Evolutionary conservation across 2,888 invertebrate species (phyloP).

Genomic region (Chirona hameri): DNA sequence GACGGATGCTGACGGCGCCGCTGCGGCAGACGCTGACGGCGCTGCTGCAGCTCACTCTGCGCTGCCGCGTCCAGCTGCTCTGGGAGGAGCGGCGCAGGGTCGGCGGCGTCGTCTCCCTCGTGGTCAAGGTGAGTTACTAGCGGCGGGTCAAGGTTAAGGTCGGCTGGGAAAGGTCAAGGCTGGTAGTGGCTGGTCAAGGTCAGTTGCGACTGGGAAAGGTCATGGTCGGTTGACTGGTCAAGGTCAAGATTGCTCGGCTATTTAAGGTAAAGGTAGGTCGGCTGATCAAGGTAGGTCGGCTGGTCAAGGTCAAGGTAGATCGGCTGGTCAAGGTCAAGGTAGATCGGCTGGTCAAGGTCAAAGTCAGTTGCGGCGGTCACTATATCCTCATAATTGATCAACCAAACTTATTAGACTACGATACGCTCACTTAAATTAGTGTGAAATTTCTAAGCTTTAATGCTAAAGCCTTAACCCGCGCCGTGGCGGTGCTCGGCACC

Average conservation of each 20-base stretch:
- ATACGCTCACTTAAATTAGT: no score
- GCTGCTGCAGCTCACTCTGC: conserved; percentile 13
- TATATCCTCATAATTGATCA: no score
- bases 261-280: neutral
- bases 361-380: no score
- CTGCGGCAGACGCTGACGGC: neutral
- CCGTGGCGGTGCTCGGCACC: no score
- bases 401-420: no score
- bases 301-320: neutral
- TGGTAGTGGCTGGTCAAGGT: conserved; percentile 55
- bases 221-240: neutral
- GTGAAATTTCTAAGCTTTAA: no score
- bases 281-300: neutral
- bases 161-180: no score
- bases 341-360: no score
- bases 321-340: no score
- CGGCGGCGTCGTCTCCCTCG: conserved; percentile 87
- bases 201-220: conserved; percentile 31
- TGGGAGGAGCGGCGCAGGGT: conserved; percentile 87
- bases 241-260: neutral
- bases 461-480: no score
- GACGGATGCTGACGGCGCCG: neutral
- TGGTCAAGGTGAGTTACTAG: conserved; percentile 57
- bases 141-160: neutral
- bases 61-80: conserved; percentile 61